Base-by-base conservation (phyloP, 2,113 vertebrate genomes). In the Antigone vipio region DNA sequence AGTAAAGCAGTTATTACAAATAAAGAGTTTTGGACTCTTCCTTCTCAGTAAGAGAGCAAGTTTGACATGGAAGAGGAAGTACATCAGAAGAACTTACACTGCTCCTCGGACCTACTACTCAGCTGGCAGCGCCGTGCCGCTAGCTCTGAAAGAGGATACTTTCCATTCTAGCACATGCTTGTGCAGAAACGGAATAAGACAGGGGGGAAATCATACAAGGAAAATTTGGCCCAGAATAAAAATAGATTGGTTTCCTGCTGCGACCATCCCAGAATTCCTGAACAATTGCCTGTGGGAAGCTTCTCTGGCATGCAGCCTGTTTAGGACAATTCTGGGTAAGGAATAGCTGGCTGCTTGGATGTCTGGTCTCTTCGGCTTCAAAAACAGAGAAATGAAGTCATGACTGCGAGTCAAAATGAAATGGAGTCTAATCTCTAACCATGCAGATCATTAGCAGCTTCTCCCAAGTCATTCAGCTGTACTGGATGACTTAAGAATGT, bases 251-350 rank as follows among this genome's bases (percentile, higher is more conserved):
- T 91, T 96, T 94, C 86, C 88, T 95, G 64, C 66, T 77, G 74
- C 0, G 9, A 93, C 59, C 89, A 95, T 91, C 92, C 86, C 93
- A 68, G 68, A 85, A 96, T 93, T 95, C 94, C 88, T 96, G 59
- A 95, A 45, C 82, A 84, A 90, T 17, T 92, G 80, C 71, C 95
- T 95, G 59, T 0, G n/a, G 67, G 86, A 95, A 94, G 89, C 66
- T 84, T 75, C 56, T 44, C 60, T 88, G 92, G 90, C 94, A 80
- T 4, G 30, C 19, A 78, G 86, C 71, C 77, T 89, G 66, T 32
- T 71, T 29, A 77, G 94, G 91, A 96, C 78, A 91, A 11, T 23
- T 47, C 85, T 87, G 92, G 64, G 81, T 73, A 84, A 73, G 67
- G 89, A 87, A 42, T 15, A 73, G 38, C 24, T 93, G 94, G 53